Evolutionary conservation across 2,797 vertebrate species (phyloP).

Genomic region (Syncerus caffer): DNA sequence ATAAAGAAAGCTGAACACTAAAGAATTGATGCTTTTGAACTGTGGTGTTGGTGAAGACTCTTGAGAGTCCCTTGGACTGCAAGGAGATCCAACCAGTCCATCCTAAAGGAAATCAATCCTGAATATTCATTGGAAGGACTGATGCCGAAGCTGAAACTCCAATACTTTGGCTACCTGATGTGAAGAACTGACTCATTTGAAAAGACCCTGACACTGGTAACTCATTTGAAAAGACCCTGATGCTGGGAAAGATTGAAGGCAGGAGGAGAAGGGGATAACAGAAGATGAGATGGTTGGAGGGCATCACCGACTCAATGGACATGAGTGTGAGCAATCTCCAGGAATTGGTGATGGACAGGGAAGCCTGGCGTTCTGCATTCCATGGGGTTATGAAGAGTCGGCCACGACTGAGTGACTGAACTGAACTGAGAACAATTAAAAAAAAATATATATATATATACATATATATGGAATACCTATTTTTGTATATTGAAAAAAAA

Average conservation of each 20-base stretch:
- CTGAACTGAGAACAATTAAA: neutral
- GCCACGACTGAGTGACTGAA: rapidly evolving
- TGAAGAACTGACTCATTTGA: neutral
- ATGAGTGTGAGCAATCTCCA: neutral
- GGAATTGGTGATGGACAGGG: neutral
- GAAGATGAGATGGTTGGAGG: neutral
- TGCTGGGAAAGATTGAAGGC: neutral
- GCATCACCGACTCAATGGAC: neutral
- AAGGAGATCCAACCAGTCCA: neutral
- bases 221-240: neutral
- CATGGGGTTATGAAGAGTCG: rapidly evolving
- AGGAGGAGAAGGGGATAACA: neutral
- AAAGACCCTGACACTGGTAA: neutral
- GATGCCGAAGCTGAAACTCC: neutral
- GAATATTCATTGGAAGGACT: neutral
- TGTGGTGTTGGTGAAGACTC: neutral
- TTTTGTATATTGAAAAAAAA: neutral
- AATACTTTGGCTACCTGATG: neutral
- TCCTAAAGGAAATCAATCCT: neutral
- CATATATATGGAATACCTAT: neutral
- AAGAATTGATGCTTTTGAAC: neutral
- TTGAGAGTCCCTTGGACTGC: neutral
- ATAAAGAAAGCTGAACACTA: neutral
- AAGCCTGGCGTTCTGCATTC: neutral
- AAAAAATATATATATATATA: neutral